Percentiles rank a stretch among this genome's conserved stretches.
Conservation (phyloP, 2,113 vertebrate genomes). For the Ciconia maguari region DNA sequence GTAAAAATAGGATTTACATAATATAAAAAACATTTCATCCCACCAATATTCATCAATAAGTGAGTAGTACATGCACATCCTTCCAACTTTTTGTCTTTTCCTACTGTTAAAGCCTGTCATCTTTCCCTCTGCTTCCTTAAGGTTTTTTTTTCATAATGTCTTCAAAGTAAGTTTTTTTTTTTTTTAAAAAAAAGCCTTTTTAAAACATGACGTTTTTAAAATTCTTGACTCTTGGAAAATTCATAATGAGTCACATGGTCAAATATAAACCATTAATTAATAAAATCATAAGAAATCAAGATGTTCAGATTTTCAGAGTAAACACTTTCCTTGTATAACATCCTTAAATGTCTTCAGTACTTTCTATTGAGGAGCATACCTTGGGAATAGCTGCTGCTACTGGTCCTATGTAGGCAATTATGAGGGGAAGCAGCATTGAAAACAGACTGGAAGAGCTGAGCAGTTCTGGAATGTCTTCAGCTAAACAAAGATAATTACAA, state of each 20-base stretch:
- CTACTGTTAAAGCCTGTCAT: not conserved
- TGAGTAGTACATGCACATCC: not conserved
- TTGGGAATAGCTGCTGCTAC: conserved; percentile 97
- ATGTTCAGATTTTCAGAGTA: not conserved
- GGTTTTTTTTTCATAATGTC: not conserved
- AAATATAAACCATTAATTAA: not conserved
- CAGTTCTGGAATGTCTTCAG: conserved; percentile 97
- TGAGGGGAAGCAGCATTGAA: conserved; percentile 97
- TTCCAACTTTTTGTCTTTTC: not conserved
- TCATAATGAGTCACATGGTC: not conserved
- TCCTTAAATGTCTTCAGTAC: not conserved
- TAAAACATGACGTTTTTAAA: not conserved
- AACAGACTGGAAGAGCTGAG: conserved; percentile 97
- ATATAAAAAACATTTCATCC: not conserved
- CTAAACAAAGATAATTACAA: conserved; percentile 71
- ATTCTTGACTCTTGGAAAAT: not conserved
- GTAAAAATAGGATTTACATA: not conserved
- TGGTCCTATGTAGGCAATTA: conserved; percentile 96
- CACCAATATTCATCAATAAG: not conserved
- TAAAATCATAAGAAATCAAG: not conserved
- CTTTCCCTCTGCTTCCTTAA: not conserved
- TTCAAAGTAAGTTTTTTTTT: not conserved
- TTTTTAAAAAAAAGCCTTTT: not conserved
- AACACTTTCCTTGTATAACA: not conserved
- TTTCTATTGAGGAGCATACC: conserved; percentile 68